A percentile compares a stretch with the other conserved stretches of the same genome.
These are phyloP conservation scores for Hippasteria phrygiana DNA, from an alignment of 53 echinoderm and acorn worm species.

Conservation along the genomic window DNA sequence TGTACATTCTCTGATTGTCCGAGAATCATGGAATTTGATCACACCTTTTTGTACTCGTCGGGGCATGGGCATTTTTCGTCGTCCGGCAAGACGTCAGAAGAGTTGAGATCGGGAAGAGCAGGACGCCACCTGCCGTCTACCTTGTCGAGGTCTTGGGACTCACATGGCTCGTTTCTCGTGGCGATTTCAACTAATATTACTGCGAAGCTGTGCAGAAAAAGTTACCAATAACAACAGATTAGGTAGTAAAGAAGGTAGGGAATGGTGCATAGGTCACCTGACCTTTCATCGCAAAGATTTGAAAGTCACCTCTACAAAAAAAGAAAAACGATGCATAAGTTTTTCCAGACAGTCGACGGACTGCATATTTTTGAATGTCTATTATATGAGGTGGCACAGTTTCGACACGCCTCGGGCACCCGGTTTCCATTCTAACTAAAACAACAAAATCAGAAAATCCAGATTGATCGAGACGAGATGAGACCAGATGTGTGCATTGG, in stretches of 20 bases:
- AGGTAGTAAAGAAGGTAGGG: neutral
- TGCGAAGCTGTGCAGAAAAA: slow-evolving; percentile 73
- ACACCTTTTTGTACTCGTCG: slow-evolving; percentile 83
- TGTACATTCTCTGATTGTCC: no score
- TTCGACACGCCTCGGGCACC: neutral
- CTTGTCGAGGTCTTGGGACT: slow-evolving; percentile 82
- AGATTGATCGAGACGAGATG: neutral
- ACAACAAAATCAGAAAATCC: neutral
- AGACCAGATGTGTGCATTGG: neutral
- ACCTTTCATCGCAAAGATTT: no score
- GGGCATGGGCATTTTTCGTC: slow-evolving; percentile 95
- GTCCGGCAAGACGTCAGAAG: slow-evolving; percentile 72
- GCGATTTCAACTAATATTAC: slow-evolving; percentile 94
- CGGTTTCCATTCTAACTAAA: neutral
- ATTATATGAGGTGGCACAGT: neutral
- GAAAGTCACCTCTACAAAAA: neutral
- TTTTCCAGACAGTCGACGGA: neutral
- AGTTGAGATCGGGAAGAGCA: slow-evolving; percentile 82
- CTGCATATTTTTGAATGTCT: neutral
- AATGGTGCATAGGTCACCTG: neutral
- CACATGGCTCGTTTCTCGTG: slow-evolving; percentile 90
- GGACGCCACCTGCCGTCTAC: slow-evolving; percentile 94
- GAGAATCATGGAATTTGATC: no score
- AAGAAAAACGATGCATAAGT: neutral
- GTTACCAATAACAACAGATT: neutral